Percentiles rank a stretch among this genome's conserved stretches.
Evolutionary conservation across 2,113 vertebrate species (phyloP).

Genomic region (Narcine bancroftii): DNA sequence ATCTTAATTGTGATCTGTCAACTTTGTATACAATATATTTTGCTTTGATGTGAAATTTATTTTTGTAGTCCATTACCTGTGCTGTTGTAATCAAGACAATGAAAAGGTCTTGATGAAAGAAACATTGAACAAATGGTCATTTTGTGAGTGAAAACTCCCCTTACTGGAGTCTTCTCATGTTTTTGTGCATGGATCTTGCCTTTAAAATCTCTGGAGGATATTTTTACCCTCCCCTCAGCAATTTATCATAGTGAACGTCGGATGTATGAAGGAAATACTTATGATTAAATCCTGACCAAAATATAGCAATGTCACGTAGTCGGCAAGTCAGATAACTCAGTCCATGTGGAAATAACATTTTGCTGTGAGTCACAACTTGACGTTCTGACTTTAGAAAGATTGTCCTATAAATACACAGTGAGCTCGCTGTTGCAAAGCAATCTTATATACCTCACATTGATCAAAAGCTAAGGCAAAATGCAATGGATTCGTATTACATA

Average conservation of each 20-base stretch:
- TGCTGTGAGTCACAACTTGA: not conserved
- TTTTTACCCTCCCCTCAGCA: not conserved
- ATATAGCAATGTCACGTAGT: not conserved
- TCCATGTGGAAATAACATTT: not conserved
- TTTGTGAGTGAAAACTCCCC: conserved; percentile 12
- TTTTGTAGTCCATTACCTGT: conserved; percentile 48
- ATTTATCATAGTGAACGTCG: not conserved
- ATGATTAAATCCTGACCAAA: conserved; percentile 12
- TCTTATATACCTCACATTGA: conserved; percentile 24
- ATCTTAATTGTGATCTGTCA: conserved; percentile 60
- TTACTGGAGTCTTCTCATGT: conserved; percentile 18
- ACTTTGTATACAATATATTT: conserved; percentile 62
- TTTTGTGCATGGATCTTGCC: conserved; percentile 35
- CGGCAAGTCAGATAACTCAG: not conserved
- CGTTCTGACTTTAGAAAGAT: not conserved
- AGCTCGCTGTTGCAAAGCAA: conserved; percentile 15
- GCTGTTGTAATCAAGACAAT: not conserved
- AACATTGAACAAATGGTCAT: conserved; percentile 9
- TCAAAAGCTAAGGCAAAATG: conserved; percentile 28
- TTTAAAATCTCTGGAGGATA: not conserved
- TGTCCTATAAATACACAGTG: not conserved
- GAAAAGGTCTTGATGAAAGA: conserved; percentile 24
- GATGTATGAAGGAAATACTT: not conserved
- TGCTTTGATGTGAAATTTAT: conserved; percentile 74
- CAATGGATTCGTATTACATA: not conserved